Base-by-base conservation (phyloP, 2,888 invertebrate genomes). In the Mythimna vitellina region DNA sequence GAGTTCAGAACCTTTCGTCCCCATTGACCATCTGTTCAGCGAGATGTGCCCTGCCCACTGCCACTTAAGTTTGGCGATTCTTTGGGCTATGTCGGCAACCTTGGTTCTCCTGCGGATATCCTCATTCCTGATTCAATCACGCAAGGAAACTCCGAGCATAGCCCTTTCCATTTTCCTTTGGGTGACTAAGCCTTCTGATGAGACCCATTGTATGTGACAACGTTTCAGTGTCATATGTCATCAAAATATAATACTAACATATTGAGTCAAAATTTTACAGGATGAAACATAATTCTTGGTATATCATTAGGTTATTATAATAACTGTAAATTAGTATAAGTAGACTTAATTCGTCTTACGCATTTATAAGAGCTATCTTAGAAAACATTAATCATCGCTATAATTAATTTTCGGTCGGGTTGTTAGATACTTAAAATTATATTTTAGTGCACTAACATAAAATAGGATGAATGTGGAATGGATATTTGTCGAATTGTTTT, bases 361-460 rank as follows among this genome's bases (percentile, higher is more conserved):
- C 46, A 60, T 70, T 77, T 60, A 22, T 29, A 49, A 38, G 29
- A 22, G 8, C 4, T 71, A 35, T n/a, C 70, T 70, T 54, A 54
- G 29, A 12, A 65, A 4, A 46, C 4, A n/a, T 35, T 38, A 8
- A 3, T 20, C 49, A 42, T 22, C 1, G 2, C 10, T 35, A 42
- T 58, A 35, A 22, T 29, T 1, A 14, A 42, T 29, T 42, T 69
- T 22, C 20, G 10, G 51, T 25, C 7, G 29, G 9, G 42, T 57
- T 42, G 1, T 67, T 57, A 25, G 10, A 51, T 68, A 57, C 49
- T 65, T 58, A 29, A 25, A 35, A 57, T 57, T 49, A 32, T 58
- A 10, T 6, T 29, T 10, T 38, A 42, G 58, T 46, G 46, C 4
- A 57, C 12, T 71, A 38, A 51, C 5, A 20, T 53, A 10, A 46